A percentile compares a stretch with the other conserved stretches of the same genome.
These are phyloP conservation scores for Rhagonycha lutea DNA, from an alignment of 2,888 invertebrate genomes.

Conservation along the genomic window DNA sequence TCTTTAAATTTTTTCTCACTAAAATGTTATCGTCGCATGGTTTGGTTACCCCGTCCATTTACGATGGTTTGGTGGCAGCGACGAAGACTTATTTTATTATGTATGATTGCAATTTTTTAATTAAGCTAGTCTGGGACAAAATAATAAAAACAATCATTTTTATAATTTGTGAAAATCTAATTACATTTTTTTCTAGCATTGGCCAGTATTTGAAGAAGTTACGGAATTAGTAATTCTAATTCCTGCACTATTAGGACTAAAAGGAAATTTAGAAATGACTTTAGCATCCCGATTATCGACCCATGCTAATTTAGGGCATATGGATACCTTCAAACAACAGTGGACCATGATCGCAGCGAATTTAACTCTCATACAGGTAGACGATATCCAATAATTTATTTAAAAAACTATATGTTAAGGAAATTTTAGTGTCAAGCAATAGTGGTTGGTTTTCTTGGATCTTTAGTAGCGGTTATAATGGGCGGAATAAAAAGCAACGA, in stretches of 20 bases:
- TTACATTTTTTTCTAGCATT: conserved; percentile 60
- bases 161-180: too few relatives aligned
- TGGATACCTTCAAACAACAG: conserved; percentile 69
- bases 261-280: conserved; percentile 85
- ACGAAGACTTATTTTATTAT: too few relatives aligned
- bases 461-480: conserved; percentile 70
- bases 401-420: neutral
- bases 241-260: conserved; percentile 76
- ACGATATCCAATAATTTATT: conserved; percentile 5
- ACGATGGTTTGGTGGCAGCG: too few relatives aligned
- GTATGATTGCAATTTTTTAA: too few relatives aligned
- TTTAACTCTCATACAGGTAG: conserved; percentile 74
- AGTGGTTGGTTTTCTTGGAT: conserved; percentile 73
- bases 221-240: conserved; percentile 76
- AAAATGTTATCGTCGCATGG: too few relatives aligned
- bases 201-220: conserved; percentile 71
- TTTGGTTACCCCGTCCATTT: too few relatives aligned
- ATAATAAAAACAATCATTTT: too few relatives aligned
- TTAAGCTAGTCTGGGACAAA: too few relatives aligned
- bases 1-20: too few relatives aligned
- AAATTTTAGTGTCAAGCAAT: conserved; percentile 67
- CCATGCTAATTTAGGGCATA: conserved; percentile 76
- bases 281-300: conserved; percentile 79
- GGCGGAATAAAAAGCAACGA: conserved; percentile 67
- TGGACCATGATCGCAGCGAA: conserved; percentile 73